Conservation (phyloP, 2,888 invertebrate species). For the Anticlea derivata region DNA sequence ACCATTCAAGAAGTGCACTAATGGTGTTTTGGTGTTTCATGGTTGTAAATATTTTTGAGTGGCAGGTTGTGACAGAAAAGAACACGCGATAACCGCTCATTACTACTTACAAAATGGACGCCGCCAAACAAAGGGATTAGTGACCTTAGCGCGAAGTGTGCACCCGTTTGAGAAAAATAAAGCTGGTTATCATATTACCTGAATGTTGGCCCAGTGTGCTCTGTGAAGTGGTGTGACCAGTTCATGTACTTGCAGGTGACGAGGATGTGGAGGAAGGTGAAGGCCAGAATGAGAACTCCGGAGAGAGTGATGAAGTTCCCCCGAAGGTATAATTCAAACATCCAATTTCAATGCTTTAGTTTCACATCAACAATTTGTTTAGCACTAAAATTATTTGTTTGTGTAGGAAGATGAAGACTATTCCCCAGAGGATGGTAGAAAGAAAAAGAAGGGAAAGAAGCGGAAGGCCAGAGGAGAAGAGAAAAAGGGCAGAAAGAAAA, state of each 20-base stretch:
- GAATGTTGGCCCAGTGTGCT: constrained; percentile 52
- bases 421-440: constrained; percentile 92
- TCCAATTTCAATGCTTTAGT: constrained; percentile 15
- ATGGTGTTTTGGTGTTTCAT: constrained; percentile 69
- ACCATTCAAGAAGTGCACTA: constrained; percentile 43
- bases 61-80: constrained; percentile 84
- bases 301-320: constrained; percentile 88
- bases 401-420: constrained; percentile 92
- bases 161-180: constrained; percentile 54
- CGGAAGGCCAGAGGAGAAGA: constrained; percentile 95
- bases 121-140: constrained; percentile 90
- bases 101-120: constrained; percentile 91
- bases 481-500: constrained; percentile 96
- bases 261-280: constrained; percentile 89
- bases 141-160: constrained; percentile 83
- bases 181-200: constrained; percentile 51
- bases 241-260: constrained; percentile 81
- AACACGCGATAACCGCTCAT: constrained; percentile 88
- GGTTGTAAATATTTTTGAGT: constrained; percentile 82
- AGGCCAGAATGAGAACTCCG: constrained; percentile 88
- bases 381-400: constrained; percentile 31
- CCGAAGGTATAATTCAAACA: constrained; percentile 75
- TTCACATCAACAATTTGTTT: constrained; percentile 15
- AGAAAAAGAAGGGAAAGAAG: constrained; percentile 97
- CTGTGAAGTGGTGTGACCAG: constrained; percentile 69